A percentile compares a stretch with the other conserved stretches of the same genome.
Evolutionary conservation across 2,888 invertebrate species (phyloP).

Genomic region (Agriopis leucophaearia): DNA sequence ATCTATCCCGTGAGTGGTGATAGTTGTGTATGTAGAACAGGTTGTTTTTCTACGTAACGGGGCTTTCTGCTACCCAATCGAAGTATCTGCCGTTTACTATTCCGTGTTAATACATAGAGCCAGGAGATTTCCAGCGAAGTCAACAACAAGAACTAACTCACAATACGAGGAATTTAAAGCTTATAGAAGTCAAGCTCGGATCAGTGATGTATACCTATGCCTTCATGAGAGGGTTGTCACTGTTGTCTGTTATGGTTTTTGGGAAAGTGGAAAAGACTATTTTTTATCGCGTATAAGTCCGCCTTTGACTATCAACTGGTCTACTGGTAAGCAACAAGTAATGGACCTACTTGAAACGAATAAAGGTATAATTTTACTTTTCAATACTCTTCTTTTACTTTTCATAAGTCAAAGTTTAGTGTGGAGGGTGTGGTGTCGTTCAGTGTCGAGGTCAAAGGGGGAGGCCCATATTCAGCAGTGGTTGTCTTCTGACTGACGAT

Average conservation of each 20-base stretch:
- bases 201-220: slow-evolving; percentile 17
- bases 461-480: too few relatives aligned
- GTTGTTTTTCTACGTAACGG: neutral
- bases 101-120: slow-evolving; percentile 21
- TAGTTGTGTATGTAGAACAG: neutral
- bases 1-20: neutral
- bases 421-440: too few relatives aligned
- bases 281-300: too few relatives aligned
- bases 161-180: slow-evolving; percentile 31
- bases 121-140: slow-evolving; percentile 32
- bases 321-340: too few relatives aligned
- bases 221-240: neutral
- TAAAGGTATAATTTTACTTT: too few relatives aligned
- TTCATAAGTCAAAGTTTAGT: too few relatives aligned
- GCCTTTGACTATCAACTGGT: too few relatives aligned
- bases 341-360: too few relatives aligned
- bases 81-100: slow-evolving; percentile 1
- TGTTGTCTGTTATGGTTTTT: neutral
- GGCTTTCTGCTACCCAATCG: neutral
- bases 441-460: too few relatives aligned
- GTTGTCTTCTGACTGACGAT: too few relatives aligned
- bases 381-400: too few relatives aligned
- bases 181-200: slow-evolving; percentile 26
- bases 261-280: too few relatives aligned
- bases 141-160: slow-evolving; percentile 33